Evolutionary conservation across 2,797 vertebrate genomes (phyloP).

Genomic region (Trachops cirrhosus): DNA sequence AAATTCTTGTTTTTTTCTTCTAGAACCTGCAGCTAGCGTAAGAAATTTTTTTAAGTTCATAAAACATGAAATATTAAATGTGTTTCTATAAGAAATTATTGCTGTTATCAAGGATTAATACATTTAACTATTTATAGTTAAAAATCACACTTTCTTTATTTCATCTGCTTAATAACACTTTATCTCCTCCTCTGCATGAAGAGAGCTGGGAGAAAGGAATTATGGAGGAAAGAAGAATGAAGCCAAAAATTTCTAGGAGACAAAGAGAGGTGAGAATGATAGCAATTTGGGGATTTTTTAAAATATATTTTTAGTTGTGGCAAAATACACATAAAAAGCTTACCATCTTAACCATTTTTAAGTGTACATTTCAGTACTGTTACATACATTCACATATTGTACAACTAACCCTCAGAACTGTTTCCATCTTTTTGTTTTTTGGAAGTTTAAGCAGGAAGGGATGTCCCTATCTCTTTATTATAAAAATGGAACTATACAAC

Average conservation of each 20-base stretch:
- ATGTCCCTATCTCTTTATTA: not conserved
- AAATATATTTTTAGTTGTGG: not conserved
- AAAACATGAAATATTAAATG: conserved; percentile 19
- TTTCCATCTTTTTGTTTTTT: not conserved
- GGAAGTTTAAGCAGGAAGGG: not conserved
- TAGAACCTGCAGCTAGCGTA: conserved; percentile 84
- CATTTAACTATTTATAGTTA: not conserved
- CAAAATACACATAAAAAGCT: not conserved
- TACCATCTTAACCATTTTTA: not conserved
- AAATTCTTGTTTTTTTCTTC: conserved; percentile 87
- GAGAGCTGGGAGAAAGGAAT: not conserved
- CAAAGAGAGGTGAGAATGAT: not conserved
- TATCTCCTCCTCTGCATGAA: not conserved
- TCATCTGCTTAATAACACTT: not conserved
- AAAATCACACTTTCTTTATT: not conserved
- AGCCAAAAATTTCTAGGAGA: conserved; percentile 19
- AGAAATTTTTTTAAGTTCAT: conserved; percentile 20
- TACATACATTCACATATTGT: not conserved
- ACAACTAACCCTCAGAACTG: not conserved
- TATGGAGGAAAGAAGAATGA: not conserved
- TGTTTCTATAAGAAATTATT: not conserved
- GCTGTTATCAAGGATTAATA: not conserved
- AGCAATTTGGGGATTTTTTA: not conserved
- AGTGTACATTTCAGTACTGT: not conserved
- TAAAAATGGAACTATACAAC: not conserved